Percentiles rank a stretch among this genome's conserved stretches.
These are phyloP conservation scores for Gobius niger DNA, from an alignment of 2,113 vertebrate species.

Conservation along the genomic window DNA sequence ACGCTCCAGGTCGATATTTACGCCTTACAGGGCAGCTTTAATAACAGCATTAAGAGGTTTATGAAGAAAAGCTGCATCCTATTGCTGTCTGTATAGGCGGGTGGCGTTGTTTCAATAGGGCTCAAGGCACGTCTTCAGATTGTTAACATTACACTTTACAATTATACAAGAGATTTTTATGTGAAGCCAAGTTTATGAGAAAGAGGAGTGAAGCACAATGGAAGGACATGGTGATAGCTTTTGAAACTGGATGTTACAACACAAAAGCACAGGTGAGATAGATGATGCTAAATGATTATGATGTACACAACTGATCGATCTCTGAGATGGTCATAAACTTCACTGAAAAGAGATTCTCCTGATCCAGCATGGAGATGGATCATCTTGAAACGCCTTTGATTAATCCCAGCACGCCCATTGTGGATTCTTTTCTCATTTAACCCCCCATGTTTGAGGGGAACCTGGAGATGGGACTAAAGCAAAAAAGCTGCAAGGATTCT, in stretches of 20 bases:
- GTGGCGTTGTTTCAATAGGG: conserved; percentile 19
- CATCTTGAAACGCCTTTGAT: too few species aligned
- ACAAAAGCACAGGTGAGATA: background rate
- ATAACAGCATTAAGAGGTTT: conserved; percentile 66
- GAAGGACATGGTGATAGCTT: conserved; percentile 37
- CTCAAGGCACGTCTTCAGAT: conserved; percentile 15
- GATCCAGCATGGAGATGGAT: too few species aligned
- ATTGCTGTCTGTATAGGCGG: conserved; percentile 29
- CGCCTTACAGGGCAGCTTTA: conserved; percentile 65
- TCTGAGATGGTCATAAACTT: too few species aligned
- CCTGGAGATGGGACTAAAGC: too few species aligned
- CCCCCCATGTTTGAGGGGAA: too few species aligned
- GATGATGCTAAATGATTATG: too few species aligned
- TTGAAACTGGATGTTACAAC: conserved; percentile 3
- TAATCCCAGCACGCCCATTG: too few species aligned
- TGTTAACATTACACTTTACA: background rate
- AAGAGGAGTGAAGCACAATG: conserved; percentile 29
- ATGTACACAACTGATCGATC: too few species aligned
- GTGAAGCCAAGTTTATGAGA: conserved; percentile 45
- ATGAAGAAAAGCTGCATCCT: conserved; percentile 30
- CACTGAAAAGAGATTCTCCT: too few species aligned
- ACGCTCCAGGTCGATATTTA: conserved; percentile 68
- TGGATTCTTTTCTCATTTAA: too few species aligned
- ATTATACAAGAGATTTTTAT: conserved; percentile 24
- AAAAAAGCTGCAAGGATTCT: too few species aligned